Evolutionary conservation across 1,140 invertebrate species (phyloP).

Genomic region (Scylla paramamosain): DNA sequence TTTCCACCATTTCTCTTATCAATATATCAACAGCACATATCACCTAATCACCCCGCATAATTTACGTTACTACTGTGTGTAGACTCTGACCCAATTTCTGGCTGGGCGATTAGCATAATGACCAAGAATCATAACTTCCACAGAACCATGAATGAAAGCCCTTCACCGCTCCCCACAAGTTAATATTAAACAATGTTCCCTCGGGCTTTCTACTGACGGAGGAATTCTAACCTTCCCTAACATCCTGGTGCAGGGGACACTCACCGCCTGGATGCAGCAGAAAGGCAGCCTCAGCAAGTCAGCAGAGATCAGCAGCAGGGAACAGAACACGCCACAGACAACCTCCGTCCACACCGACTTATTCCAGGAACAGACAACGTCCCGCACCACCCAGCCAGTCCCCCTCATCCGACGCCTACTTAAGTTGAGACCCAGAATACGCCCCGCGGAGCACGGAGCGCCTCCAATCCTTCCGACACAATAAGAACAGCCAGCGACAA

Average conservation of each 20-base stretch:
- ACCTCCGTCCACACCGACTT: not conserved
- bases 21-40: not conserved
- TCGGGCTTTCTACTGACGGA: not conserved
- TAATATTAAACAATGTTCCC: not conserved
- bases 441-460: not conserved
- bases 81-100: not conserved
- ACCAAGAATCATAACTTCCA: not conserved
- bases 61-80: not conserved
- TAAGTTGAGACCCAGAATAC: slow-evolving; percentile 58
- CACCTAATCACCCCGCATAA: not conserved
- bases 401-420: slow-evolving; percentile 40
- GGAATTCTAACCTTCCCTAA: not conserved
- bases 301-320: not conserved
- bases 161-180: not conserved
- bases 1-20: not conserved
- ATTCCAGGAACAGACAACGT: not conserved
- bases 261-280: not conserved
- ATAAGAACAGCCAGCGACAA: slow-evolving; percentile 59
- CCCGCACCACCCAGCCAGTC: not conserved
- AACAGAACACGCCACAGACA: not conserved
- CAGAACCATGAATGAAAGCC: not conserved
- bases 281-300: not conserved
- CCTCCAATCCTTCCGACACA: slow-evolving; percentile 65
- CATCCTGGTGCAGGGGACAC: not conserved
- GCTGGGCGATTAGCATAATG: not conserved